Evolutionary conservation across 2,113 vertebrate species (phyloP).

Genomic region (Candoia aspera): DNA sequence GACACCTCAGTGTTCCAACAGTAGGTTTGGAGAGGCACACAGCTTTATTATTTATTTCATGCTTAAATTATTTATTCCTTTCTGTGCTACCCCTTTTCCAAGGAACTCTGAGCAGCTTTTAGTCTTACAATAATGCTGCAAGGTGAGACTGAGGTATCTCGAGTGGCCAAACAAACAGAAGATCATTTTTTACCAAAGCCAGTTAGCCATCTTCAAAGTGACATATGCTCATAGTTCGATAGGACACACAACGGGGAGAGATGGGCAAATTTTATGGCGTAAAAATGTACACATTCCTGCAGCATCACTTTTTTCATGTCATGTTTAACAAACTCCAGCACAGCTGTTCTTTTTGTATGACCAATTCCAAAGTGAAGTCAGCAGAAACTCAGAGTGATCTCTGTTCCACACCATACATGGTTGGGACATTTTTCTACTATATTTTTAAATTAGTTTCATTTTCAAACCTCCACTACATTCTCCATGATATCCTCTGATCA

Average conservation of each 20-base stretch:
- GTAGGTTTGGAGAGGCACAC: background rate
- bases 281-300: conserved; percentile 8
- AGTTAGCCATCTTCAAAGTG: background rate
- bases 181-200: background rate
- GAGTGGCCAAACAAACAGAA: background rate
- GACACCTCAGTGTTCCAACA: background rate
- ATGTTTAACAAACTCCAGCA: background rate
- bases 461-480: conserved; percentile 64
- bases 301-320: background rate
- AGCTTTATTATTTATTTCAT: background rate
- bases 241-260: background rate
- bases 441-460: conserved; percentile 66
- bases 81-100: background rate
- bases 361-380: background rate
- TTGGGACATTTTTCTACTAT: conserved; percentile 53
- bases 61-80: background rate
- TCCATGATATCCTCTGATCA: conserved; percentile 68
- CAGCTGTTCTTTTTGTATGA: background rate
- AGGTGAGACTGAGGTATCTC: background rate
- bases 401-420: background rate
- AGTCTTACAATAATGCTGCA: background rate
- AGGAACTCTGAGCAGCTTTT: background rate
- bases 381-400: background rate
- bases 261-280: background rate
- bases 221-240: background rate